Percentiles rank a stretch among this genome's conserved stretches.
Conservation (phyloP, 2,888 invertebrate genomes). For the Stenchaetothrips biformis region DNA sequence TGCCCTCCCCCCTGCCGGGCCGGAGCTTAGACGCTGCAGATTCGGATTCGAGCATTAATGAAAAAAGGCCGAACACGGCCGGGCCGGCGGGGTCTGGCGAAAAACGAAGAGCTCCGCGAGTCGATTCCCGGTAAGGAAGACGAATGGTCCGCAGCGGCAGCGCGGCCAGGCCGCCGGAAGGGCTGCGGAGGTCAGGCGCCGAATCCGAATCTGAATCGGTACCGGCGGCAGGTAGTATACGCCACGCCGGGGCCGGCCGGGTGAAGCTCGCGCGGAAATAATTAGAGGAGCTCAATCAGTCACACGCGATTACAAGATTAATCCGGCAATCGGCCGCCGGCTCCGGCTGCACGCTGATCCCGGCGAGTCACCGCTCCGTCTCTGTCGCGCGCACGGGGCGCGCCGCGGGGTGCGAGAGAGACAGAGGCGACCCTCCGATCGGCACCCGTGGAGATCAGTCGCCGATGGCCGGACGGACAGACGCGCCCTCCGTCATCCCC, state of each 20-base stretch:
- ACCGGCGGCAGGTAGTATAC: neutral
- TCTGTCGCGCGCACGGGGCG: too few species aligned
- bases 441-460: too few species aligned
- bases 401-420: too few species aligned
- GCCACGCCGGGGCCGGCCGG: neutral
- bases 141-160: neutral
- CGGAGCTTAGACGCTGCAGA: neutral
- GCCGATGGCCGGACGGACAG: too few species aligned
- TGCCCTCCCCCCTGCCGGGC: neutral
- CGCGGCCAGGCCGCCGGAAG: neutral
- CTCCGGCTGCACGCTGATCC: too few species aligned
- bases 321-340: neutral
- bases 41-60: conserved; percentile 10
- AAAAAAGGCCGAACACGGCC: neutral
- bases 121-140: conserved; percentile 7
- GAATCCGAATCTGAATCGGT: neutral
- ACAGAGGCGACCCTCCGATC: too few species aligned
- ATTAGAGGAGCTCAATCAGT: conserved; percentile 11
- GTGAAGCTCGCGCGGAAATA: neutral
- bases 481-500: too few species aligned
- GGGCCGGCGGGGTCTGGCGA: neutral
- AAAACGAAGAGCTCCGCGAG: conserved; percentile 3
- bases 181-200: neutral
- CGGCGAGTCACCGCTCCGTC: too few species aligned
- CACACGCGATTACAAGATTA: neutral